phyloP scores from a whole-genome alignment of 2,113 vertebrate genomes.

The Sterna hirundo region DNA sequence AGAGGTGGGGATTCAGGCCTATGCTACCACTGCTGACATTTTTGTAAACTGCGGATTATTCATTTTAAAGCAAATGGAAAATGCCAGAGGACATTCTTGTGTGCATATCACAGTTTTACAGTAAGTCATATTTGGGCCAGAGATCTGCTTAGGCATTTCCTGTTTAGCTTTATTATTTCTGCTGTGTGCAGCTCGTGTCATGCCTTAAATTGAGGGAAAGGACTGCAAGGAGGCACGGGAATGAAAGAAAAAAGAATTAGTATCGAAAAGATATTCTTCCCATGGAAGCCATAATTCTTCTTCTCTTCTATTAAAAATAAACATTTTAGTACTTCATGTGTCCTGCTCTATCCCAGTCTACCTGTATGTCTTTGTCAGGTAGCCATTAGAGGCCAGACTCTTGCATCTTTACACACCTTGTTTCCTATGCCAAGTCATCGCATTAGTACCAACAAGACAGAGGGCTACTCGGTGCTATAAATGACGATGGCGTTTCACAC shows the following conservation, averaged over 20 bases:
- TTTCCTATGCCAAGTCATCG: not conserved
- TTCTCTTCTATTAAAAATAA: not conserved
- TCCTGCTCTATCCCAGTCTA: not conserved
- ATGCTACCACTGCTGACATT: not conserved
- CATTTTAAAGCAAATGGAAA: not conserved
- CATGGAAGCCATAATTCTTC: not conserved
- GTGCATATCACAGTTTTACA: not conserved
- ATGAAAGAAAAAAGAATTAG: not conserved
- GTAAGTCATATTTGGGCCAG: not conserved
- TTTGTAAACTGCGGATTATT: not conserved
- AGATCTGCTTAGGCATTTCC: slow-evolving; percentile 21
- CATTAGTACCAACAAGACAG: not conserved
- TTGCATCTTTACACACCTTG: not conserved
- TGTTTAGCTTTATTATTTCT: slow-evolving; percentile 19
- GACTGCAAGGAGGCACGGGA: not conserved
- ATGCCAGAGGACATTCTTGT: not conserved
- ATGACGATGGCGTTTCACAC: not conserved
- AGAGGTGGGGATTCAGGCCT: not conserved
- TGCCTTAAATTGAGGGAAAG: not conserved
- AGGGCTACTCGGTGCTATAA: not conserved
- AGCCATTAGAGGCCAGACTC: not conserved
- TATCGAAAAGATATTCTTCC: not conserved
- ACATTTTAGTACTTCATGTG: not conserved
- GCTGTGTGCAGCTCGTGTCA: not conserved
- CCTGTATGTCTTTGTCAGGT: not conserved